Conservation (phyloP, 2,797 vertebrate genomes). For the Fistularia commersonii region DNA sequence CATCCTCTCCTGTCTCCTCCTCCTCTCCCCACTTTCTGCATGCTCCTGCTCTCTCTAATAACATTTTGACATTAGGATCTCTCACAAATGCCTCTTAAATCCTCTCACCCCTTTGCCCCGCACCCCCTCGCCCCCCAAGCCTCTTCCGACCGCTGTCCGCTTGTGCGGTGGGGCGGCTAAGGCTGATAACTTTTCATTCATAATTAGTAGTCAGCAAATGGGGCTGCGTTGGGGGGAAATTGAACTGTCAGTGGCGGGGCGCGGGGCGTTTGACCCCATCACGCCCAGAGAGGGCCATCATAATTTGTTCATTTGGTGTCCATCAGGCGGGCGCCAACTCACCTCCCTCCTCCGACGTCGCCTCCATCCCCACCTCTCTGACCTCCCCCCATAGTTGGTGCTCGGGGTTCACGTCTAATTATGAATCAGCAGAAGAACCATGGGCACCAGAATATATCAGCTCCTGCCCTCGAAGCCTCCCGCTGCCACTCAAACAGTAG, state of each 20-base stretch:
- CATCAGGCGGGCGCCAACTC: conserved; percentile 94
- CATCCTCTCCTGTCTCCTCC: conserved; percentile 57
- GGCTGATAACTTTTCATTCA: conserved; percentile 99
- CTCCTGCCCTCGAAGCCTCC: conserved; percentile 83
- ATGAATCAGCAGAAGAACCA: conserved; percentile 91
- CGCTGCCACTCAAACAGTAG: conserved; percentile 89
- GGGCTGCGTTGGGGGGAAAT: conserved; percentile 96
- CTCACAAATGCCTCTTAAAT: conserved; percentile 88
- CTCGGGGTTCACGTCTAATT: conserved; percentile 97
- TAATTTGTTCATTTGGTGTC: conserved; percentile 99
- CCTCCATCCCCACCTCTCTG: conserved; percentile 86
- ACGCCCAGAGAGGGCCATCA: conserved; percentile 98
- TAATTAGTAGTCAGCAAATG: conserved; percentile 96
- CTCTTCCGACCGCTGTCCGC: conserved; percentile 54
- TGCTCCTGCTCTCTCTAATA: conserved; percentile 83
- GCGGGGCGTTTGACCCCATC: conserved; percentile 99
- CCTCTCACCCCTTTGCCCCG: conserved; percentile 61
- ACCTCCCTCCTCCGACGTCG: conserved; percentile 82
- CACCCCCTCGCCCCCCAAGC: conserved; percentile 34
- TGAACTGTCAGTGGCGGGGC: conserved; percentile 99
- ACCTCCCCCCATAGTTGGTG: conserved; percentile 90
- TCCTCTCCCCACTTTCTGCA: conserved; percentile 50
- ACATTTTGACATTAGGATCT: conserved; percentile 98
- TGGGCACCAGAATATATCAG: conserved; percentile 77
- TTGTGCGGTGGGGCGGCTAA: conserved; percentile 67